Percentiles rank a stretch among this genome's conserved stretches.
Evolutionary conservation across 2,797 vertebrate genomes (phyloP).

Genomic region (Liparis tanakae): DNA sequence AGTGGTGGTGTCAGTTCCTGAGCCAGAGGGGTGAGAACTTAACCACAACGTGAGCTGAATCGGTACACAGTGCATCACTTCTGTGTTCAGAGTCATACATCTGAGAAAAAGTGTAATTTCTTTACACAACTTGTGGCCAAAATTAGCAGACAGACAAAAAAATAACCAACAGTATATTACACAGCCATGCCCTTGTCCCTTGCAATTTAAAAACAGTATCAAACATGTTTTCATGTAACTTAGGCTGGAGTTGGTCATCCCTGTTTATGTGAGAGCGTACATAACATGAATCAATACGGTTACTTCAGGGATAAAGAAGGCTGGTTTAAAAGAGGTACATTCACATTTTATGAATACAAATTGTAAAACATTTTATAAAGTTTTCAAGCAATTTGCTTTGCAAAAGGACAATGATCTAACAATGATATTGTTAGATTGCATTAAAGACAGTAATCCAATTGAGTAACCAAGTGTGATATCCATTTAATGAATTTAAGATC

Average conservation of each 20-base stretch:
- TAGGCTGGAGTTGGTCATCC: not conserved
- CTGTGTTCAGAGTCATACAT: not conserved
- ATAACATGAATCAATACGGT: not conserved
- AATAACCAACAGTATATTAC: not conserved
- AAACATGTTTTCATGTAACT: not conserved
- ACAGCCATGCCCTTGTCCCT: not conserved
- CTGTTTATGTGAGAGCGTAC: not conserved
- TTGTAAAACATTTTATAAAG: not conserved
- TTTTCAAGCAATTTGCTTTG: conserved; percentile 18
- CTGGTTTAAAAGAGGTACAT: not conserved
- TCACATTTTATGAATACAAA: not conserved
- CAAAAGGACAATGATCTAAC: conserved; percentile 16
- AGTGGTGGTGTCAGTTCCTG: not conserved
- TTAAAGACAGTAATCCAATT: conserved; percentile 70
- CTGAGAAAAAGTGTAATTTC: too few relatives aligned
- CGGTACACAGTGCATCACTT: not conserved
- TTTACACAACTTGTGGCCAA: not conserved
- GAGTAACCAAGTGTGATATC: conserved; percentile 60
- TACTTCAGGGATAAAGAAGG: not conserved
- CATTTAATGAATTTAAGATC: conserved; percentile 73
- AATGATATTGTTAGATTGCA: conserved; percentile 55
- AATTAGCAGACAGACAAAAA: not conserved
- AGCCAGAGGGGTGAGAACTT: not conserved
- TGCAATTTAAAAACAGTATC: not conserved
- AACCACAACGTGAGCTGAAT: not conserved